Conservation (phyloP, 2,888 invertebrate genomes). For the Archips xylosteana region DNA sequence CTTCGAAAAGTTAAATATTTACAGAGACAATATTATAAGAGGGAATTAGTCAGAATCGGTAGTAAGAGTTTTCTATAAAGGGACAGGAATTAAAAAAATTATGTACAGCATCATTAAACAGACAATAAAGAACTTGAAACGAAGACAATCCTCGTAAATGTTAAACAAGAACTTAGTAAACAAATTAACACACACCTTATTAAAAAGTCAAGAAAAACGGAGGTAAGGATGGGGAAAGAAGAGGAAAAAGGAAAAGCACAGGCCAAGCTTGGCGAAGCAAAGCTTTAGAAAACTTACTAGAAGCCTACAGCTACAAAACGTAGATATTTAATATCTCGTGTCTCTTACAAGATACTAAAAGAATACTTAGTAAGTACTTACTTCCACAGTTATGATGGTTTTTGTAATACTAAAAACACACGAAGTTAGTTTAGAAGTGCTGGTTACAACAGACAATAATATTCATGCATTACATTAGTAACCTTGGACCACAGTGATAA, state of each 20-base stretch:
- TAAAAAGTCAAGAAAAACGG: slow-evolving; percentile 24
- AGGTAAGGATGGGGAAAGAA: slow-evolving; percentile 44
- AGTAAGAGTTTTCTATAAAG: not conserved
- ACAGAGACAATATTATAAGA: too few relatives aligned
- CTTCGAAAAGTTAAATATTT: too few relatives aligned
- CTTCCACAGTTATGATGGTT: not conserved
- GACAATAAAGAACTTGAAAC: not conserved
- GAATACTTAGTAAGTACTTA: not conserved
- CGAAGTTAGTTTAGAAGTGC: not conserved
- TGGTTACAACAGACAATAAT: not conserved
- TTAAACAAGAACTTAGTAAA: not conserved
- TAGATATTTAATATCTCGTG: not conserved
- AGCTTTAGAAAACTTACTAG: slow-evolving; percentile 57
- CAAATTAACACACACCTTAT: slow-evolving; percentile 38
- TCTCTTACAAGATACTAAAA: not conserved
- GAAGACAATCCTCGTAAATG: not conserved
- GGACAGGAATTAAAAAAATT: not conserved
- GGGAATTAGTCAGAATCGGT: too few relatives aligned
- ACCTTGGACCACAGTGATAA: slow-evolving; percentile 27
- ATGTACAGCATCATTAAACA: not conserved
- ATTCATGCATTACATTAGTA: slow-evolving; percentile 29
- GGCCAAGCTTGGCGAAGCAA: slow-evolving; percentile 48
- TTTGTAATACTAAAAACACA: not conserved
- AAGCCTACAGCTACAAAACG: slow-evolving; percentile 16
- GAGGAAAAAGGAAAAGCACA: slow-evolving; percentile 47